These are phyloP conservation scores for Linyphia triangularis DNA, from an alignment of 2,888 invertebrate genomes.

Conservation along the genomic window DNA sequence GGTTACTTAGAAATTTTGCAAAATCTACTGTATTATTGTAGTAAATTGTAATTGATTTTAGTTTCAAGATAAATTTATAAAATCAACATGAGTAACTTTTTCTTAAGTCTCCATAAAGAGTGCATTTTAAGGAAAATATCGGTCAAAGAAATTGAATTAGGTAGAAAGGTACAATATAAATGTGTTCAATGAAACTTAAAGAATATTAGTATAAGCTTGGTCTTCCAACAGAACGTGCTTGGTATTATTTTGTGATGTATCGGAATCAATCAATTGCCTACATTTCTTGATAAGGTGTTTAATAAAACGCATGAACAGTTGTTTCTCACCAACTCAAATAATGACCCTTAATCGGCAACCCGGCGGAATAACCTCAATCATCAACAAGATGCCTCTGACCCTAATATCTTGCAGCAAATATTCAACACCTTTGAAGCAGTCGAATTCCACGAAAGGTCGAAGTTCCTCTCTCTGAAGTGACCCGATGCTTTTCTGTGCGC, in stretches of 20 bases:
- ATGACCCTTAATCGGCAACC: conserved; percentile 38
- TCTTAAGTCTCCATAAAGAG: too few species aligned
- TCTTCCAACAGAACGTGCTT: background rate
- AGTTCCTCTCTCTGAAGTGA: conserved; percentile 4
- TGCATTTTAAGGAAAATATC: too few species aligned
- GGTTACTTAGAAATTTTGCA: too few species aligned
- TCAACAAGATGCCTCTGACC: conserved; percentile 35
- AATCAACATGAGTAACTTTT: too few species aligned
- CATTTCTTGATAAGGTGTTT: background rate
- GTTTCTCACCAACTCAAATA: conserved; percentile 17
- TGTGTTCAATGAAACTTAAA: background rate
- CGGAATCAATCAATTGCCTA: too few species aligned
- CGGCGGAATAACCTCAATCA: conserved; percentile 33
- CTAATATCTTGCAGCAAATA: conserved; percentile 31
- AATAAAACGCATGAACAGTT: conserved; percentile 1
- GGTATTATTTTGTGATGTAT: background rate
- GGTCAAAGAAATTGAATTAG: too few species aligned
- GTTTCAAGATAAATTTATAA: too few species aligned
- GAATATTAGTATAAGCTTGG: background rate
- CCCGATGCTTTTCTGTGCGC: conserved; percentile 1
- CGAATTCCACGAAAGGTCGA: conserved; percentile 30
- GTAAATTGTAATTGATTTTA: too few species aligned
- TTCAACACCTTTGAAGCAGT: conserved; percentile 8
- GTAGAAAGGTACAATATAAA: too few species aligned
- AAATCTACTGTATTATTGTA: too few species aligned